Percentiles rank a stretch among this genome's conserved stretches.
Conservation (phyloP, 2,888 invertebrate genomes). For the Dasypolia templi region DNA sequence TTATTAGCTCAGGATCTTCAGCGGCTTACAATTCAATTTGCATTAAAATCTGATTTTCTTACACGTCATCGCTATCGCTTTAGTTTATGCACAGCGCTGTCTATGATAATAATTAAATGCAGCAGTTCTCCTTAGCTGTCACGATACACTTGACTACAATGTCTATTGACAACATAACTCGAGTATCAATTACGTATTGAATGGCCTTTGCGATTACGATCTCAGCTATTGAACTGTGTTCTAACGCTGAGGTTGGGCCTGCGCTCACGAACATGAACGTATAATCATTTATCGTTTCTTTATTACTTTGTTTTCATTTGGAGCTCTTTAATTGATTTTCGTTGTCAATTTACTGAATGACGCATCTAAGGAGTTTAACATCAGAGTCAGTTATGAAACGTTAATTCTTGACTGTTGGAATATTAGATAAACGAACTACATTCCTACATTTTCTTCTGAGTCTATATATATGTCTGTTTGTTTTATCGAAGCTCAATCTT, state of each 20-base stretch:
- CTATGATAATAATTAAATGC: conserved; percentile 65
- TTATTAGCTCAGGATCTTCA: conserved; percentile 52
- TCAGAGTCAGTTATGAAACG: conserved; percentile 40
- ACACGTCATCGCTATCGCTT: conserved; percentile 49
- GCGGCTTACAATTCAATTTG: conserved; percentile 60
- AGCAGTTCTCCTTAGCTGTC: conserved; percentile 63
- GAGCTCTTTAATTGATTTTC: conserved; percentile 57
- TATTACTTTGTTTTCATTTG: conserved; percentile 55
- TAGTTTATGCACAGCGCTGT: conserved; percentile 56
- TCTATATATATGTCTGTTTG: conserved; percentile 13
- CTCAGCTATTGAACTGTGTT: conserved; percentile 71
- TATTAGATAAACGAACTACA: conserved; percentile 34
- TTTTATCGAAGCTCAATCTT: conserved; percentile 22
- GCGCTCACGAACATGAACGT: conserved; percentile 55
- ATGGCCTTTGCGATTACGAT: conserved; percentile 73
- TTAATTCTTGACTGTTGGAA: conserved; percentile 29
- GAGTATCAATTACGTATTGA: conserved; percentile 73
- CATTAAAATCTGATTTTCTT: conserved; percentile 59
- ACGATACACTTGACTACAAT: conserved; percentile 71
- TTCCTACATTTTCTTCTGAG: conserved; percentile 25
- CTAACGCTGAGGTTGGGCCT: conserved; percentile 61
- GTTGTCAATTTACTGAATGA: conserved; percentile 58
- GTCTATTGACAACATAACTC: conserved; percentile 72
- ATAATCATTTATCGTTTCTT: conserved; percentile 54
- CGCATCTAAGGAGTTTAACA: conserved; percentile 36